Base-by-base conservation (phyloP, 2,888 invertebrate species). In the Chrysodeixis includens region DNA sequence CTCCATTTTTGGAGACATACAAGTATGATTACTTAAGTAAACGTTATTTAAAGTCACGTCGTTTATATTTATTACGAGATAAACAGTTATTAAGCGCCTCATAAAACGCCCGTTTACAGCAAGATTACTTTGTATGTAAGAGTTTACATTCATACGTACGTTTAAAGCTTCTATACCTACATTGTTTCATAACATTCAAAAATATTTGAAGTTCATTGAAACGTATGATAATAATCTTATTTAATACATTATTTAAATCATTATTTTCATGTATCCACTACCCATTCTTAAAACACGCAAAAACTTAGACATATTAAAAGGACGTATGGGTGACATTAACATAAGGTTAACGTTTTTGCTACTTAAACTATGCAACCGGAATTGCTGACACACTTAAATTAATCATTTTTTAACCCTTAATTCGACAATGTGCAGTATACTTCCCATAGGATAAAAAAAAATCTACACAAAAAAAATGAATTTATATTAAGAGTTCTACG, bases 301-400 rank as follows among this genome's bases (percentile, higher is more conserved):
- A 40, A 40, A 40, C n/a, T 14, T 4, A 35, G 14, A 35, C 35
- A 35, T 14, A 14, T 6, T n/a, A 40, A 40, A n/a, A 40, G 40
- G 40, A 40, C 40, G n/a, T n/a, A 40, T n/a, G 7, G 40, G 40
- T 40, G 14, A 40, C n/a, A 40, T 40, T 40, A 40, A n/a, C 40
- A n/a, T 40, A 40, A 40, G 40, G 40, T 40, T 40, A 40, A 40
- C 40, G 40, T 40, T 40, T 40, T 40, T 40, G 40, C 40, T 40
- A 1, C n/a, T 40, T n/a, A n/a, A n/a, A n/a, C 14, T 40, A 40
- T 40, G 40, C 40, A 52, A 52, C 52, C 52, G 52, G 52, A 52
- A 52, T 40, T 40, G 7, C 40, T 40, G 40, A 40, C 40, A 40
- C 40, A 40, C 40, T 40, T 40, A n/a, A 40, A 40, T n/a, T n/a